Evolutionary conservation across 2,888 invertebrate genomes (phyloP), one percentile per base, ranked within the genome.

Genomic region (Parnassius glacialis): DNA sequence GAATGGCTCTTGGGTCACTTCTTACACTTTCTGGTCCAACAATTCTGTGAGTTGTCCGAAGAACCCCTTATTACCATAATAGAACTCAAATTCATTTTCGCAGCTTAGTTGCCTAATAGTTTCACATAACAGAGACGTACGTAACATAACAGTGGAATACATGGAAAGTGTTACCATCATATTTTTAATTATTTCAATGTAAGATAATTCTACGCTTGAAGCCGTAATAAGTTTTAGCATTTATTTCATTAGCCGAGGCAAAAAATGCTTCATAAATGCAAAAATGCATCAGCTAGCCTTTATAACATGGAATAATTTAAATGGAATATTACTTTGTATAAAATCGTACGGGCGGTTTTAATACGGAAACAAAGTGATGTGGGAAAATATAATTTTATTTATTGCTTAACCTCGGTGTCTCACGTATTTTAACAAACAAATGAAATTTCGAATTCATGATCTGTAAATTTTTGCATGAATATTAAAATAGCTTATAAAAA

Each of bases 231-330:
- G 43, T 75, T 77, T 80, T 80, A 74, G 71, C 73, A 54, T 62
- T 70, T 69, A 69, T 73, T 75, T 81, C 76, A 82, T 81, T 80
- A 81, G 73, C 69, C 56, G 67, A 3, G 72, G 74, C 76, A 76
- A 80, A 77, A 70, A 68, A 67, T 72, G 72, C 63, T 70, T 73
- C 74, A 78, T 79, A 79, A 79, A 81, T 81, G 76, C 71, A 75
- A 74, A 77, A 79, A 79, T 76, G 73, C 77, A 71, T 73, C 71
- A 67, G 70, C 75, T 72, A 76, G 77, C 75, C 71, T 78, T 78
- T 76, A 78, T 72, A 68, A 74, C 74, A 16, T 57, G 65, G 74
- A 72, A 75, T 78, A 76, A 79, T 78, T 81, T 76, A 73, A 73
- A 76, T 68, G 72, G 71, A 68, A 72, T 74, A 74, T 76, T 75